Evolutionary conservation across 2,888 invertebrate species (phyloP).

Genomic region (Troides aeacus): DNA sequence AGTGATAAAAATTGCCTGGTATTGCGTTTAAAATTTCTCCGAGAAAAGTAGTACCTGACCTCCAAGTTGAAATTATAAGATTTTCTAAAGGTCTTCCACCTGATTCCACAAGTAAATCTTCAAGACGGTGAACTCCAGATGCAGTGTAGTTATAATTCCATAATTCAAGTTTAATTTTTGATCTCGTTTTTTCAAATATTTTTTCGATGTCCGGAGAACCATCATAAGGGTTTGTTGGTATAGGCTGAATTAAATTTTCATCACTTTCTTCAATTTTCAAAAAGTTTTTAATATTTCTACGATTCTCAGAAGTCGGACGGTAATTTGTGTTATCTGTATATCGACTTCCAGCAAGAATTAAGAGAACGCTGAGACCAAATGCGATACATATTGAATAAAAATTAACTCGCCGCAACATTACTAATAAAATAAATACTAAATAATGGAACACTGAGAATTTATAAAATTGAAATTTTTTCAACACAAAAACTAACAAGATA

Average conservation of each 20-base stretch:
- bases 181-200: constrained; percentile 61
- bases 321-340: constrained; percentile 77
- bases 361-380: constrained; percentile 74
- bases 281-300: constrained; percentile 72
- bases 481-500: constrained; percentile 58
- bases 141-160: constrained; percentile 60
- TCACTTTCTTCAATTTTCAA: constrained; percentile 82
- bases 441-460: constrained; percentile 45
- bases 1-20: constrained; percentile 93
- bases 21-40: constrained; percentile 91
- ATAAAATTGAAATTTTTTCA: constrained; percentile 47
- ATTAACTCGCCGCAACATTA: constrained; percentile 76
- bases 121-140: constrained; percentile 75
- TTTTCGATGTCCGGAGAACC: constrained; percentile 63
- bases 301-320: constrained; percentile 67
- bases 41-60: constrained; percentile 94
- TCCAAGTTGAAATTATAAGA: constrained; percentile 92
- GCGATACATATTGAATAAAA: constrained; percentile 78
- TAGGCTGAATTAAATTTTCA: constrained; percentile 50
- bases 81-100: constrained; percentile 87
- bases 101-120: constrained; percentile 84
- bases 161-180: constrained; percentile 64
- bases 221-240: constrained; percentile 64
- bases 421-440: constrained; percentile 49
- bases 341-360: constrained; percentile 78